phyloP scores from a whole-genome alignment of 1,140 invertebrate genomes.

The Archivesica marissinica region DNA sequence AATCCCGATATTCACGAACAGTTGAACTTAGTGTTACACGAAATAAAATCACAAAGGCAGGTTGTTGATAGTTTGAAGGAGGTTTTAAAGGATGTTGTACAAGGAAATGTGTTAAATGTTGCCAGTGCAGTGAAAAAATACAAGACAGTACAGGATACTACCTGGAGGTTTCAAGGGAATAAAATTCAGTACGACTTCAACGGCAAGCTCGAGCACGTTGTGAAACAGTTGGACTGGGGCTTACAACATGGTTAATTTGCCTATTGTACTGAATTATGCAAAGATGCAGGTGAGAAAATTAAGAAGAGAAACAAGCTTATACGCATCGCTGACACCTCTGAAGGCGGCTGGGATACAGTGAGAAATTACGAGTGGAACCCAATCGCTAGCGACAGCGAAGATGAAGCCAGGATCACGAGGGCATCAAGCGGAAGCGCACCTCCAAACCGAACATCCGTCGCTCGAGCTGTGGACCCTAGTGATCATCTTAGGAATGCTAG shows the following conservation, averaged over 20 bases:
- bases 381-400: constrained; percentile 43
- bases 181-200: constrained; percentile 43
- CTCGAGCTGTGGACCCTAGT: background rate
- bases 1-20: too few species aligned
- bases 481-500: background rate
- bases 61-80: too few species aligned
- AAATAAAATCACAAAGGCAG: too few species aligned
- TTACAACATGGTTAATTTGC: constrained; percentile 32
- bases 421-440: background rate
- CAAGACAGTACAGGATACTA: background rate
- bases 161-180: constrained; percentile 38
- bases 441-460: background rate
- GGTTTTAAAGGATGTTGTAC: too few species aligned
- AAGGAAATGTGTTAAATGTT: background rate
- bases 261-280: constrained; percentile 2
- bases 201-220: background rate
- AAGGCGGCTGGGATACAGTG: constrained; percentile 34
- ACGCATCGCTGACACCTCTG: constrained; percentile 31
- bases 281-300: background rate
- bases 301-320: constrained; percentile 47
- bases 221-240: constrained; percentile 17
- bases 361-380: constrained; percentile 13
- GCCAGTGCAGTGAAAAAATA: constrained; percentile 27
- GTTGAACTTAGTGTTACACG: too few species aligned
- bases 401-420: constrained; percentile 26